phyloP scores from a whole-genome alignment of 2,888 invertebrate genomes.

The Drosophila demipolita region DNA sequence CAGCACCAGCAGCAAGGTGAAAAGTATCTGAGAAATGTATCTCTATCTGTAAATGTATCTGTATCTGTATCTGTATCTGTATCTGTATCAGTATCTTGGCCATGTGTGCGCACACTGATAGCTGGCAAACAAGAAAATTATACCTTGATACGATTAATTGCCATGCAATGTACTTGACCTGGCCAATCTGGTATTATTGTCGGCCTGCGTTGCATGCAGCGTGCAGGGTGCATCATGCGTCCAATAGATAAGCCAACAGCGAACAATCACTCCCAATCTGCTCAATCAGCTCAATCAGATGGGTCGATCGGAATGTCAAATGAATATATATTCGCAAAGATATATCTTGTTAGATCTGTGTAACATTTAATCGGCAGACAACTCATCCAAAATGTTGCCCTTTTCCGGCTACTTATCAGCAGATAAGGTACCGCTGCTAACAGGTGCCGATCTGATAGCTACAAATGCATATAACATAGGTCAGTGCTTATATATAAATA shows the following conservation, averaged over 20 bases:
- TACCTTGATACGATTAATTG: slow-evolving; percentile 37
- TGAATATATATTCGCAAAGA: no score
- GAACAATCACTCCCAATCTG: background rate
- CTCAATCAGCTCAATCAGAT: background rate
- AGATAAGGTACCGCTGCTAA: slow-evolving; percentile 7
- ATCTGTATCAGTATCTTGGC: slow-evolving; percentile 33
- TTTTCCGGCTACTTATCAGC: slow-evolving; percentile 29
- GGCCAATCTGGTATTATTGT: slow-evolving; percentile 35
- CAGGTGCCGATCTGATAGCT: background rate
- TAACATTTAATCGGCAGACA: background rate
- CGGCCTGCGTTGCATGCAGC: slow-evolving; percentile 8
- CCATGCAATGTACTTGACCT: slow-evolving; percentile 26
- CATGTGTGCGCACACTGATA: slow-evolving; percentile 43
- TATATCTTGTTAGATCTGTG: background rate
- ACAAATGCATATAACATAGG: slow-evolving; percentile 30
- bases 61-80: slow-evolving; percentile 16
- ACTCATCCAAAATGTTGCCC: background rate
- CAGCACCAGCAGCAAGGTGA: slow-evolving; percentile 55
- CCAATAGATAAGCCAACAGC: background rate
- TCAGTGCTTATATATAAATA: slow-evolving; percentile 25
- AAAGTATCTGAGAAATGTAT: slow-evolving; percentile 55
- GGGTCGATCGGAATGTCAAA: background rate
- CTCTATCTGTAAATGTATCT: slow-evolving; percentile 28
- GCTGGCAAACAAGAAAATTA: slow-evolving; percentile 14
- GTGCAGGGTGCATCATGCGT: background rate